Conservation (phyloP, 2,888 invertebrate genomes). For the Archips crataeganus region DNA sequence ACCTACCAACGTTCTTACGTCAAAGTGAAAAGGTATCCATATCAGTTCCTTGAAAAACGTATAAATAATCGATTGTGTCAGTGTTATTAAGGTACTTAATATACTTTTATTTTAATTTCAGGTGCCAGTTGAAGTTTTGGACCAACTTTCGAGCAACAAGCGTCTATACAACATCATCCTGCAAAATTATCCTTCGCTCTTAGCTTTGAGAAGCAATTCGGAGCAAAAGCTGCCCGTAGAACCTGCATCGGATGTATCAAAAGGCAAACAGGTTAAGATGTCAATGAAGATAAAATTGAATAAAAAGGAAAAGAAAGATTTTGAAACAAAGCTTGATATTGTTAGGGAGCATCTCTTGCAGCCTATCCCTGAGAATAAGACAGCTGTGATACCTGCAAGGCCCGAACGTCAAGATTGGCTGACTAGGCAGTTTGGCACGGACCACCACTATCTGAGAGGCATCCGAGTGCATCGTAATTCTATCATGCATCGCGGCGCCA, state of each 20-base stretch:
- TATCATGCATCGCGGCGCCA: conserved; percentile 94
- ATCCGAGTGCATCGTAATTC: conserved; percentile 92
- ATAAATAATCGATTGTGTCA: background rate
- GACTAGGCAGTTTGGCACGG: conserved; percentile 83
- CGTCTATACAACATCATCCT: conserved; percentile 89
- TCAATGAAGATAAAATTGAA: conserved; percentile 86
- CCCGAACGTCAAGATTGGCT: conserved; percentile 73
- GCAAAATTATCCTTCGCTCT: conserved; percentile 90
- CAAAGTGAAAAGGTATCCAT: conserved; percentile 88
- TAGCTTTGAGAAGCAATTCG: conserved; percentile 87
- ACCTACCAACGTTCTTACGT: conserved; percentile 92
- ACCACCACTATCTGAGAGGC: conserved; percentile 89
- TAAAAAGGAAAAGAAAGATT: conserved; percentile 71
- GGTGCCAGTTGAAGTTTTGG: conserved; percentile 90
- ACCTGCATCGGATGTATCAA: conserved; percentile 59
- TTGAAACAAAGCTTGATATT: conserved; percentile 73
- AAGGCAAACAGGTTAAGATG: conserved; percentile 86
- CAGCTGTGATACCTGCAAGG: conserved; percentile 64
- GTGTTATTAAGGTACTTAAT: background rate
- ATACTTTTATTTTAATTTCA: conserved; percentile 55
- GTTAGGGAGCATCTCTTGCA: conserved; percentile 75
- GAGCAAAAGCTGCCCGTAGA: conserved; percentile 86
- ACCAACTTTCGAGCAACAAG: conserved; percentile 87
- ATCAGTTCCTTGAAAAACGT: conserved; percentile 5
- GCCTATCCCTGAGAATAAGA: conserved; percentile 77